Evolutionary conservation across 2,888 invertebrate species (phyloP).

Genomic region (Iphiclides podalirius): DNA sequence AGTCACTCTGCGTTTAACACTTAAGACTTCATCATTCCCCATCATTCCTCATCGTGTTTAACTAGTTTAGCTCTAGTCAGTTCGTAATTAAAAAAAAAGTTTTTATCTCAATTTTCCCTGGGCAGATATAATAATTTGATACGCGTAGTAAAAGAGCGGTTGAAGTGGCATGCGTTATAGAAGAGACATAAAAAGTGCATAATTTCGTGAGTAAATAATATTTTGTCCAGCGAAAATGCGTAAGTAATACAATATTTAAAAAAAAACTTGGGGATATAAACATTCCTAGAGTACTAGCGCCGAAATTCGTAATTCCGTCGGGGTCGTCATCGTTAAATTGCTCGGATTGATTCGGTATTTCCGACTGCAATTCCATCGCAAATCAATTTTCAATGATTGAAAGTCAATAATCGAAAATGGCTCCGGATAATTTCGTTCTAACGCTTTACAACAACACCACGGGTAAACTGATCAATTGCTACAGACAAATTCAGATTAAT

Average conservation of each 20-base stretch:
- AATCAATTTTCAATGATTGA: conserved; percentile 46
- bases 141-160: too few species aligned
- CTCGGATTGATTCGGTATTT: conserved; percentile 61
- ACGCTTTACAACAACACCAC: conserved; percentile 24
- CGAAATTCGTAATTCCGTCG: conserved; percentile 48
- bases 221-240: too few species aligned
- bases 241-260: conserved; percentile 7
- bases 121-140: too few species aligned
- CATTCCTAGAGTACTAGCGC: conserved; percentile 26
- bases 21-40: too few species aligned
- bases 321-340: conserved; percentile 54
- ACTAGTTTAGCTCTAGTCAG: too few species aligned
- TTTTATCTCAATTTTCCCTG: too few species aligned
- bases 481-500: background rate
- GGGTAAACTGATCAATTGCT: conserved; percentile 1
- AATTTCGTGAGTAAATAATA: background rate
- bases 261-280: conserved; percentile 1
- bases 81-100: too few species aligned
- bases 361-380: conserved; percentile 57
- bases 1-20: too few species aligned
- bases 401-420: conserved; percentile 35
- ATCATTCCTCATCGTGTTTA: too few species aligned
- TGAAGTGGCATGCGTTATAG: too few species aligned
- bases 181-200: background rate
- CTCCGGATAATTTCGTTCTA: conserved; percentile 23